Base-by-base conservation (phyloP, 2,113 vertebrate species). In the Apodemus sylvaticus region DNA sequence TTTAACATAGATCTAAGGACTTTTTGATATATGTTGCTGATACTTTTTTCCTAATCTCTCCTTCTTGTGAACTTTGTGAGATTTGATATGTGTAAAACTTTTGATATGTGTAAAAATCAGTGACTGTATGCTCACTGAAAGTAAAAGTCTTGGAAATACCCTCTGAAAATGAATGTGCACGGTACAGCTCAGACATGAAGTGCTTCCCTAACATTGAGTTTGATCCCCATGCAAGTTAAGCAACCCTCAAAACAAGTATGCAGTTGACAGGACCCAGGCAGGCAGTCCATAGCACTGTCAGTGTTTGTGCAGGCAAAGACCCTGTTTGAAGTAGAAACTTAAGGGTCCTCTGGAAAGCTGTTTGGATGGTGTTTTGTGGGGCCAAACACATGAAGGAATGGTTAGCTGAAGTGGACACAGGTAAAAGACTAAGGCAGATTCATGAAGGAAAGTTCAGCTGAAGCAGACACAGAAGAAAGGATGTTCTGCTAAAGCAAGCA, bases 91-190 rank as follows among this genome's bases (percentile, higher is more conserved):
- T 42, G 31, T 55, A 83, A n/a, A 93, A 81, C 7, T 91, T 89
- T 92, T n/a, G n/a, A n/a, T n/a, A n/a, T n/a, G n/a, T n/a, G n/a
- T n/a, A 48, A 1, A 90, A 76, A 90, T 71, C 8, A 71, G 51
- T 94, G 53, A 77, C 70, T 87, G 89, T 81, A 48, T 77, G 86
- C 34, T 62, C 14, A 90, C 13, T 70, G 45, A 36, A 76, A 26
- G 68, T 62, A 68, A 95, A 91, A 91, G 22, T 62, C 81, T 70
- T 85, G 13, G 71, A 68, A 94, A 66, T 79, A 34, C n/a, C 45
- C 92, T 4, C 45, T 92, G 92, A 86, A 66, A 86, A 58, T 4
- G 86, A 7, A 9, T 77, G 20, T n/a, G 13, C 3, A 45, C 5
- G 48, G 17, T 11, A 13, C 55, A 51, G 11, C 16, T 26, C 20